These are phyloP conservation scores for Aleadryas rufinucha DNA, from an alignment of 2,113 vertebrate genomes.

Conservation along the genomic window DNA sequence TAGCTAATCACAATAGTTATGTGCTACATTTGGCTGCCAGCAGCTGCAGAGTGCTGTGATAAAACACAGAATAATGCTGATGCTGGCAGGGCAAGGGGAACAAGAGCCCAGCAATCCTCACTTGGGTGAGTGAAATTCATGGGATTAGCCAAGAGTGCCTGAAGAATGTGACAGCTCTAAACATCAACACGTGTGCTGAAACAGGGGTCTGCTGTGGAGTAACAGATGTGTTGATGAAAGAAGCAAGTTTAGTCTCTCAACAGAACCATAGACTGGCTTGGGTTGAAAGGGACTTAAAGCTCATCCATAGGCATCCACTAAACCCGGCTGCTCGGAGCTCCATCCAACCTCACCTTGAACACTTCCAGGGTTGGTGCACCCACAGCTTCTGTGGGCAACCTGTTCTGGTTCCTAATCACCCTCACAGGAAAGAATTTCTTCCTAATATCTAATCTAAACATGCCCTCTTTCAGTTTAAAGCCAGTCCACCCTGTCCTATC, in stretches of 20 bases:
- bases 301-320: fast-evolving
- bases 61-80: background rate
- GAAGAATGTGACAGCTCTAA: fast-evolving
- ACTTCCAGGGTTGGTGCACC: background rate
- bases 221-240: background rate
- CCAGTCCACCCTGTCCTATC: fast-evolving
- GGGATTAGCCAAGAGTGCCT: background rate
- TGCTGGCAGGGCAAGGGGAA: background rate
- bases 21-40: background rate
- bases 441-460: background rate
- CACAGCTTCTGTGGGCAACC: background rate
- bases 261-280: background rate
- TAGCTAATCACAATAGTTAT: background rate
- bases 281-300: background rate
- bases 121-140: background rate
- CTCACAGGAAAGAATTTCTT: background rate
- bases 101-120: background rate
- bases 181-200: fast-evolving
- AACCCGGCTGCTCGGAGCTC: fast-evolving
- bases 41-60: background rate
- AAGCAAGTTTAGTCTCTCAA: background rate
- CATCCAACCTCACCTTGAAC: background rate
- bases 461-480: background rate
- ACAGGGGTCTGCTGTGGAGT: background rate
- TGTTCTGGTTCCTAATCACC: no score